These are phyloP conservation scores for Syngnathoides biaculeatus DNA, from an alignment of 2,113 vertebrate species.

Conservation along the genomic window DNA sequence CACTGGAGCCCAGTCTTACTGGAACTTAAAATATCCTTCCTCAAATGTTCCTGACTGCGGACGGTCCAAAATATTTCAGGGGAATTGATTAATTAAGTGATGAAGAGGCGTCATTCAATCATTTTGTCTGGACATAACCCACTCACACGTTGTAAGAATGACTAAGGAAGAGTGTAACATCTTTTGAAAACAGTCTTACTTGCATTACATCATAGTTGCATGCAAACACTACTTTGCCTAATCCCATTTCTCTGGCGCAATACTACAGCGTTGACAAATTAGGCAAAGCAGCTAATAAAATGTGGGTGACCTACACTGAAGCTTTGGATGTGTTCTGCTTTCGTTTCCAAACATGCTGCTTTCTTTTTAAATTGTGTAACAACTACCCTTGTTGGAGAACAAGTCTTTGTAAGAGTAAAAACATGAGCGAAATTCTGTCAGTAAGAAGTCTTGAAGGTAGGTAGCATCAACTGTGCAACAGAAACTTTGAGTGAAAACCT, in stretches of 20 bases:
- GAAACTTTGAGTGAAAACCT: slow-evolving; percentile 68
- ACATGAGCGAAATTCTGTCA: slow-evolving; percentile 43
- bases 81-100: background rate
- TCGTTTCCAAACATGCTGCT: background rate
- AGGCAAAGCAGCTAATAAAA: background rate
- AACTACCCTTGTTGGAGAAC: background rate
- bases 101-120: background rate
- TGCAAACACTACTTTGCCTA: background rate
- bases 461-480: slow-evolving; percentile 56
- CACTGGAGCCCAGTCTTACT: background rate
- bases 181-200: slow-evolving; percentile 4
- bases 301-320: slow-evolving; percentile 1
- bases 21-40: background rate
- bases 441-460: slow-evolving; percentile 42
- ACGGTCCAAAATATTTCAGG: background rate
- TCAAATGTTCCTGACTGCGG: background rate
- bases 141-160: background rate
- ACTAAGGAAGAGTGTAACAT: background rate
- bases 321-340: background rate
- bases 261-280: background rate
- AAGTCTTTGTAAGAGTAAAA: slow-evolving; percentile 21
- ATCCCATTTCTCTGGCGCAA: background rate
- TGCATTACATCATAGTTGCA: background rate
- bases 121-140: background rate
- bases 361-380: background rate